Percentiles rank a stretch among this genome's conserved stretches.
These are phyloP conservation scores for Thinocorus orbignyianus DNA, from an alignment of 2,113 vertebrate species.

Conservation along the genomic window DNA sequence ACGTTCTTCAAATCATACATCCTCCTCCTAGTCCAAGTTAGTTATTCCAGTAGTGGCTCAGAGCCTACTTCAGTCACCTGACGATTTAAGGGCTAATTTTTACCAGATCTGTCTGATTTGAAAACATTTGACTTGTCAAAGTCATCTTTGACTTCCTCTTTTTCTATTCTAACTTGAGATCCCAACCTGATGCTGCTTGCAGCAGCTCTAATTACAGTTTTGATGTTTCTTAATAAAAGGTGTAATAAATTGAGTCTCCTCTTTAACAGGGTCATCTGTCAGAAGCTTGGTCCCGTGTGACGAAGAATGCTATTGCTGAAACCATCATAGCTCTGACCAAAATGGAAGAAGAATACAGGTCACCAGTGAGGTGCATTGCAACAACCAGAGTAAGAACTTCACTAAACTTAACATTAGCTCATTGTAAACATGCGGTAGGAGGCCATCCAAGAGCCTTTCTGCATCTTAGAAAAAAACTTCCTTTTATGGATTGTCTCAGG, in stretches of 20 bases:
- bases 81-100: not conserved
- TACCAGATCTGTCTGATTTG: not conserved
- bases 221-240: not conserved
- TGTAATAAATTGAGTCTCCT: not conserved
- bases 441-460: not conserved
- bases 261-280: slow-evolving; percentile 90
- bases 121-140: not conserved
- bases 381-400: slow-evolving; percentile 88
- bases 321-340: slow-evolving; percentile 99
- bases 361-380: slow-evolving; percentile 93
- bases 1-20: not conserved
- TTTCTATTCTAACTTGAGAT: not conserved
- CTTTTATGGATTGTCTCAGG: not conserved
- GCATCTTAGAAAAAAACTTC: not conserved
- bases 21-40: not conserved
- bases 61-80: not conserved
- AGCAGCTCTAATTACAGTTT: not conserved
- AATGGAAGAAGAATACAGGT: slow-evolving; percentile 98
- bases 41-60: not conserved
- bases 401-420: not conserved
- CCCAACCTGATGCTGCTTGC: not conserved
- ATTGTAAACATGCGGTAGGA: not conserved
- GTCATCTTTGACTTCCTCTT: not conserved
- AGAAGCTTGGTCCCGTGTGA: slow-evolving; percentile 97
- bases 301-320: slow-evolving; percentile 98